Evolutionary conservation across 2,888 invertebrate genomes (phyloP).

Genomic region (Polymixis lichenea): DNA sequence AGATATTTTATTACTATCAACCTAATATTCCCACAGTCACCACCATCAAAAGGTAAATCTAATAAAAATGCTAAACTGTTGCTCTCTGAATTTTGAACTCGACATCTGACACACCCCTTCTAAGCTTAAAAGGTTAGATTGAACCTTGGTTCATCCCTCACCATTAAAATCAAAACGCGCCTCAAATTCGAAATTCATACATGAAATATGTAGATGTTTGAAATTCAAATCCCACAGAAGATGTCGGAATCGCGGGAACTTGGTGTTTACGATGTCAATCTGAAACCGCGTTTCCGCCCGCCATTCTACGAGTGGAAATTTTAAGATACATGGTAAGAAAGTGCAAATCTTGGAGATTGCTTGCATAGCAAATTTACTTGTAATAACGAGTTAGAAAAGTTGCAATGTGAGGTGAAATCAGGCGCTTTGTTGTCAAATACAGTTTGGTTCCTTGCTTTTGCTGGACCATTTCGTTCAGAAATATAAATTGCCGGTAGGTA

Average conservation of each 20-base stretch:
- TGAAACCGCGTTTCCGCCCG: conserved; percentile 31
- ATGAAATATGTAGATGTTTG: conserved; percentile 21
- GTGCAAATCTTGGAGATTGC: background rate
- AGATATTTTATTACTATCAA: background rate
- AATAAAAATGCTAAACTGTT: conserved; percentile 7
- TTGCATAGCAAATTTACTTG: conserved; percentile 1
- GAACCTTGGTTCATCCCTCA: background rate
- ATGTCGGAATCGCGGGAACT: conserved; percentile 33
- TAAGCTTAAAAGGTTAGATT: conserved; percentile 9
- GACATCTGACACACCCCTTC: background rate
- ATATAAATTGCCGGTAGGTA: no score
- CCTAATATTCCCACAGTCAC: background rate
- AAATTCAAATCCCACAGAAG: conserved; percentile 28
- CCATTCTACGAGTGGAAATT: conserved; percentile 20
- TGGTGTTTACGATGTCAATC: conserved; percentile 43
- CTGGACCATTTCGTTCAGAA: background rate
- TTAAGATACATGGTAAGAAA: conserved; percentile 19
- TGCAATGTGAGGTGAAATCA: conserved; percentile 6
- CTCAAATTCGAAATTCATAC: conserved; percentile 27
- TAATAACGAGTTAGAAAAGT: background rate
- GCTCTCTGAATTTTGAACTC: conserved; percentile 1
- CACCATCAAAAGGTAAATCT: background rate
- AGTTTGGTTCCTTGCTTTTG: background rate
- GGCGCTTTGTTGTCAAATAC: conserved; percentile 15
- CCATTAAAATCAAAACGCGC: conserved; percentile 10